Conservation (phyloP, 30 jellyfish, hydroid and myxozoan species). For the Aurelia sp. region DNA sequence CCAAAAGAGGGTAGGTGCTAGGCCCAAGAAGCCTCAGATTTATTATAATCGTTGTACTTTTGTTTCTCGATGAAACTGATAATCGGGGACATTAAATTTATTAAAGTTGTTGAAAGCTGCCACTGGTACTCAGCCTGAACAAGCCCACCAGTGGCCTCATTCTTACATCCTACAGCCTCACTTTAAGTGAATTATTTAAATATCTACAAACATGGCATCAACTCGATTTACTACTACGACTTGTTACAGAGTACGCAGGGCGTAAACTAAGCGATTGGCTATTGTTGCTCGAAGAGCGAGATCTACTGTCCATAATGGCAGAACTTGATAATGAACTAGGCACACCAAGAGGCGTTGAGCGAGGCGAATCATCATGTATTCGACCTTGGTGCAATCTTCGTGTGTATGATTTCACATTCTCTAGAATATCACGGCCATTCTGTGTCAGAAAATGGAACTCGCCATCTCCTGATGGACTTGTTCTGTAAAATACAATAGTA, state of each 20-base stretch:
- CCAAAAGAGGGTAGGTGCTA: too few species aligned
- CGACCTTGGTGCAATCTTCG: constrained; percentile 86
- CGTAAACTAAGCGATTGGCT: constrained; percentile 80
- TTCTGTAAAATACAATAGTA: constrained; percentile 41
- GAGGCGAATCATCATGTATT: constrained; percentile 83
- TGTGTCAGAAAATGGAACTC: constrained; percentile 93
- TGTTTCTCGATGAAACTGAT: too few species aligned
- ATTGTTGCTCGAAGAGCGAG: constrained; percentile 86
- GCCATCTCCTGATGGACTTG: constrained; percentile 83
- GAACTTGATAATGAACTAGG: constrained; percentile 71
- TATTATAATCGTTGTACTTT: too few species aligned
- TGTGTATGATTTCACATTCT: constrained; percentile 84
- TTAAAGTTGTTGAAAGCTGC: too few species aligned
- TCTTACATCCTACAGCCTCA: too few species aligned
- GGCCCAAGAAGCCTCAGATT: too few species aligned
- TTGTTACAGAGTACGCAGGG: constrained; percentile 72
- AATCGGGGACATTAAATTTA: too few species aligned
- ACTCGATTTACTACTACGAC: constrained; percentile 59
- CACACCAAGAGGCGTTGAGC: constrained; percentile 89
- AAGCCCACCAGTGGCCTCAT: too few species aligned
- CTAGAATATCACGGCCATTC: constrained; percentile 92
- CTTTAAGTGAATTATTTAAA: too few species aligned
- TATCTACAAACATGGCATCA: background rate
- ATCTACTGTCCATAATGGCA: constrained; percentile 78
- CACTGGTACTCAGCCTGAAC: too few species aligned